phyloP scores from a whole-genome alignment of 30 jellyfish, hydroid and myxozoan species.

The Hydractinia symbiolongicarpus region DNA sequence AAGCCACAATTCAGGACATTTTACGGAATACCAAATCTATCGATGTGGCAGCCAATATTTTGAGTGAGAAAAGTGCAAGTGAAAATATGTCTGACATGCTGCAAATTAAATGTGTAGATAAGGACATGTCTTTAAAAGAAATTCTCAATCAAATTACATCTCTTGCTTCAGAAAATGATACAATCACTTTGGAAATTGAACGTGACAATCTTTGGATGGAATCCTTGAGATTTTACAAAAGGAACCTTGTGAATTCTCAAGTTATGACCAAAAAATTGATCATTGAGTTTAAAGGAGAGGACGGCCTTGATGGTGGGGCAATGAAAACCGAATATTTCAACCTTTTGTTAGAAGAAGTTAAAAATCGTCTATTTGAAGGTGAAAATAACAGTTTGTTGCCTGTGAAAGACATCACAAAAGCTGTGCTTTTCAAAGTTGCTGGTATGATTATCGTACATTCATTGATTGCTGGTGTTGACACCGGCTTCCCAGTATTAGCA shows the following conservation, averaged over 20 bases:
- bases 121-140: no score
- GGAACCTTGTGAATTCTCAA: neutral
- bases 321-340: conserved; percentile 13
- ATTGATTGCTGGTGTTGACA: neutral
- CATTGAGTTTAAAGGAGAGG: conserved; percentile 13
- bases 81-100: no score
- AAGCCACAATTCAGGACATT: no score
- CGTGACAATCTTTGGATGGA: conserved; percentile 22
- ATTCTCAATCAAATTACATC: no score
- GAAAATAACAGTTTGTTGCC: conserved; percentile 12
- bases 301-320: conserved; percentile 31
- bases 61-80: no score
- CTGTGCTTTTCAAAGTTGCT: neutral
- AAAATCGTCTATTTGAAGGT: conserved; percentile 16
- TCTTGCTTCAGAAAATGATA: no score
- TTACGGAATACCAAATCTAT: no score
- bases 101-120: no score
- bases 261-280: neutral
- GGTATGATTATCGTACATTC: neutral
- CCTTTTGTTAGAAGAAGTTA: conserved; percentile 1
- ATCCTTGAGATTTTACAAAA: conserved; percentile 11
- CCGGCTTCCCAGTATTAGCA: no score
- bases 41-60: no score
- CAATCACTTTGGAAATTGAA: neutral
- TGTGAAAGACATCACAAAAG: conserved; percentile 7